Conservation (phyloP, 2,113 vertebrate species). For the Brachionichthys hirsutus region DNA sequence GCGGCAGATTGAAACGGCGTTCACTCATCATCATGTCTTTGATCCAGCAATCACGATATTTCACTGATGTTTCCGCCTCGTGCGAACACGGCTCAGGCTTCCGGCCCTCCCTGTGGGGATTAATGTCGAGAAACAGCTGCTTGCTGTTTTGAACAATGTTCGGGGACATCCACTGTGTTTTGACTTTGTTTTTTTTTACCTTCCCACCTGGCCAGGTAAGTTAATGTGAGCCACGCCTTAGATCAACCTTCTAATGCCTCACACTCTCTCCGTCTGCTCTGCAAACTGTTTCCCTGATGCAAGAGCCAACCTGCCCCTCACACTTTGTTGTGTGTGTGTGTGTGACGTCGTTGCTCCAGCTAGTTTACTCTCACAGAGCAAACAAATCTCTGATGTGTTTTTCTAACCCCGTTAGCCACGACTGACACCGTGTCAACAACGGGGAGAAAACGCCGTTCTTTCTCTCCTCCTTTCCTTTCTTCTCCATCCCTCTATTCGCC, state of each 20-base stretch:
- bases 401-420: slow-evolving; percentile 46
- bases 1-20: no score
- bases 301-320: slow-evolving; percentile 87
- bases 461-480: slow-evolving; percentile 41
- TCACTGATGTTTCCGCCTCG: not conserved
- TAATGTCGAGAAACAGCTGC: not conserved
- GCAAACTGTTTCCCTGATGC: slow-evolving; percentile 89
- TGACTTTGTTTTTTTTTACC: slow-evolving; percentile 2
- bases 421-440: slow-evolving; percentile 61
- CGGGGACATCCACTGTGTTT: not conserved
- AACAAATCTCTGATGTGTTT: slow-evolving; percentile 73
- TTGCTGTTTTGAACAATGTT: not conserved
- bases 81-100: not conserved
- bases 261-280: slow-evolving; percentile 76
- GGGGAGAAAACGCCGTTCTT: slow-evolving; percentile 15
- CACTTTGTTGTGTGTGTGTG: slow-evolving; percentile 56
- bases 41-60: no score
- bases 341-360: slow-evolving; percentile 51
- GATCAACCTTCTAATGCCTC: slow-evolving; percentile 91
- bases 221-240: slow-evolving; percentile 93
- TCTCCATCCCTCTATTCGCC: slow-evolving; percentile 22
- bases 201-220: slow-evolving; percentile 81
- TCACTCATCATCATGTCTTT: no score
- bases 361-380: slow-evolving; percentile 69
- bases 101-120: not conserved